Base-by-base conservation (phyloP, 2,113 vertebrate genomes). In the Hoplias malabaricus region DNA sequence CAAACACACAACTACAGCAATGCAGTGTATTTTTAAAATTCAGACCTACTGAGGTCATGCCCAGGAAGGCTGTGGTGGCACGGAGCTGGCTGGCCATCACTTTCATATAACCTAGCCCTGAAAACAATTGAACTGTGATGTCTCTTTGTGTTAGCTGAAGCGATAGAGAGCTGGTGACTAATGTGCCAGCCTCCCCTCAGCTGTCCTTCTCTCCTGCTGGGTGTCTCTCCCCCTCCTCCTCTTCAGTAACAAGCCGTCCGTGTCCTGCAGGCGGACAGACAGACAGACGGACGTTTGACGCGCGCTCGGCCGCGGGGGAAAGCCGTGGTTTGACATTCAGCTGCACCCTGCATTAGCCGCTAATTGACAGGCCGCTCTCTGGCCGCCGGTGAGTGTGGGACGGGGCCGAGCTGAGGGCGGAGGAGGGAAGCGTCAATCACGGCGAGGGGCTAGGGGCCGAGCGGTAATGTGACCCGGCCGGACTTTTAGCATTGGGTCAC, bases 331-430 rank as follows among this genome's bases (percentile, higher is more conserved):
- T 89, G 89, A 88, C 83, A 85, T 89, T 68, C 87, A 82, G 86
- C 83, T 89, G 90, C 86, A 84, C 88, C 89, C 82, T 84, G 88
- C 72, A 86, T 90, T 93, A 87, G 90, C 87, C 91, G 70, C 92
- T 93, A 94, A 93, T 91, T 94, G 93, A 94, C 90, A 92, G 85
- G 61, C 85, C 87, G 86, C 89, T 89, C 87, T 94, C 85, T 91
- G 84, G 82, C 73, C 83, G 69, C 84, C 83, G 88, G 88, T 89
- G 90, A 89, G 88, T 87, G 90, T 85, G 87, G 88, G 89, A 88
- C 69, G 78, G 42, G 85, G 85, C 82, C 33, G 82, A 87, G 88
- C 87, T 87, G 88, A 89, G 89, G 89, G 91, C 92, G 92, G 84
- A 92, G 88, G 90, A 88, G 87, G 92, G 85, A 94, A 92, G 89